phyloP scores from a whole-genome alignment of 2,113 vertebrate species.

The Gymnarchus niloticus region DNA sequence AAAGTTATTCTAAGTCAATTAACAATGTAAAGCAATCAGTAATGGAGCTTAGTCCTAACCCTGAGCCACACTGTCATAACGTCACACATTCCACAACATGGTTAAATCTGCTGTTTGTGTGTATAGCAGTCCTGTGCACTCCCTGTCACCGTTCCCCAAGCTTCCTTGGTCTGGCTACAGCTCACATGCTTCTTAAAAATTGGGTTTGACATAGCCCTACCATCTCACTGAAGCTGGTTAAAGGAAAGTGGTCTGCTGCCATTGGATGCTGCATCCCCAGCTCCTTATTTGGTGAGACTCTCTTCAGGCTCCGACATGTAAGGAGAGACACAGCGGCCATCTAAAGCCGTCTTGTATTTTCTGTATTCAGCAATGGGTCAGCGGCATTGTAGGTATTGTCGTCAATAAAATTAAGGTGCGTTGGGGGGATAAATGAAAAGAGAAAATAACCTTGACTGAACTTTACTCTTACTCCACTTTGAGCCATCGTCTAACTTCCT shows the following conservation, averaged over 20 bases:
- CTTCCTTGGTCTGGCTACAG: neutral
- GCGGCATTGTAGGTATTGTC: too few species aligned
- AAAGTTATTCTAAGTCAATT: neutral
- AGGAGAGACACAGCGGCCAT: neutral
- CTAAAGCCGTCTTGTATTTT: neutral
- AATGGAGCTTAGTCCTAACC: neutral
- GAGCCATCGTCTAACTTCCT: neutral
- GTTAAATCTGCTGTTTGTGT: slow-evolving; percentile 9
- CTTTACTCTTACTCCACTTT: neutral
- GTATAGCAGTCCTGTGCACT: neutral
- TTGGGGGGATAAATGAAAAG: too few species aligned
- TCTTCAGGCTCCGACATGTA: neutral
- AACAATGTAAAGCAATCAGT: neutral
- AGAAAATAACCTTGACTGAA: neutral
- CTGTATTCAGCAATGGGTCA: too few species aligned
- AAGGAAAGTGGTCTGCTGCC: too few species aligned
- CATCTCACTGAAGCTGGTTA: neutral
- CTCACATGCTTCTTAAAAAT: neutral
- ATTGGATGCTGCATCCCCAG: neutral
- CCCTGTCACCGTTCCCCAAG: neutral
- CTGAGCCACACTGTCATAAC: neutral
- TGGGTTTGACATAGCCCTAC: neutral
- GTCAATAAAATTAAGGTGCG: too few species aligned
- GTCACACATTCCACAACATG: neutral
- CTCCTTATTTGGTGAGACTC: neutral